Evolutionary conservation across 2,113 vertebrate genomes (phyloP), one percentile per base, ranked within the genome.

Genomic region (Neomonachus schauinslandi): DNA sequence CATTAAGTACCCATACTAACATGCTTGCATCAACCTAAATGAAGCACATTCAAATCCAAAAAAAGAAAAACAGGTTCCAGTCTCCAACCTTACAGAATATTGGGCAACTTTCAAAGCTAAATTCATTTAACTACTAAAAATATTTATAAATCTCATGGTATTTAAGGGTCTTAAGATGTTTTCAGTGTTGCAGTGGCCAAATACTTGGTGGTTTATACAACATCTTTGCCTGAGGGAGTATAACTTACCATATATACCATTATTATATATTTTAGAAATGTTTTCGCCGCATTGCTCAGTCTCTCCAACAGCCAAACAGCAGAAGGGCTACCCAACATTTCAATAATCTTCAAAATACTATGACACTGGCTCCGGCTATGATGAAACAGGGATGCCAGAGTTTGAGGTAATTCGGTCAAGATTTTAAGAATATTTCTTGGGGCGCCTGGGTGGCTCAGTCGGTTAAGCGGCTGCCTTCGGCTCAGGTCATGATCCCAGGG

Each of bases 1-100:
- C 89, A 96, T 87, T 98, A 92, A 98, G 90, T 57, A 69, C 93
- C 90, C 95, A 49, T 18, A 3, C 95, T 86, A 93, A 95, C 96
- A 76, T 76, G 92, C 95, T 88, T 85, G 55, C 71, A 39, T 88
- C 90, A 94, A 92, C 42, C 82, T 31, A 18, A 91, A 65, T 13
- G 86, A 84, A 57, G 22, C 46, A 36, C 76, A 24, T 88, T 91
- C 91, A 97, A 51, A 94, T 19, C 80, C 76, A 69, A 82, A 90
- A 92, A 84, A 76, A 53, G 74, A 51, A 95, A 95, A 97, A 94
- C 91, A 97, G 93, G 76, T 74, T 94, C 57, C 76, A 92, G 39
- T 77, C 84, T 97, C 97, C 90, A 92, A 63, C 57, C 88, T 96
- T 85, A 65, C 7, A 79, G 39, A 95, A 59, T 39, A 90, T 89